These are phyloP conservation scores for Pimpla rufipes DNA, from an alignment of 2,888 invertebrate species.

Conservation along the genomic window DNA sequence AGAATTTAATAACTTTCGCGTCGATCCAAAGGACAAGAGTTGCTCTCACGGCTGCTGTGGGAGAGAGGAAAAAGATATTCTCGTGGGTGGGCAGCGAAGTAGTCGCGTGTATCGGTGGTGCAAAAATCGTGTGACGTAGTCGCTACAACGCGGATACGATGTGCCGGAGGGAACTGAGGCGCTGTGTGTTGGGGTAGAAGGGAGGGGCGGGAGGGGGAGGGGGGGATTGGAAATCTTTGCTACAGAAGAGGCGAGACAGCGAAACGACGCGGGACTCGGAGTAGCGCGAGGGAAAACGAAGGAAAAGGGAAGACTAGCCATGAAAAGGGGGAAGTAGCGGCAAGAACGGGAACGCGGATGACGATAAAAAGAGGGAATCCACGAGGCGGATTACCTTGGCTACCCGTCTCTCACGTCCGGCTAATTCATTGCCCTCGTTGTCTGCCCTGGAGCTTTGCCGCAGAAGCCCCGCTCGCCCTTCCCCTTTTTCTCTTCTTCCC, in stretches of 20 bases:
- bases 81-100: background rate
- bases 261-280: conserved; percentile 9
- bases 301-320: conserved; percentile 14
- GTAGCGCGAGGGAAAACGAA: conserved; percentile 6
- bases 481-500: conserved; percentile 30
- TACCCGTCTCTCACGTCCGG: conserved; percentile 71
- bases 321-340: conserved; percentile 52
- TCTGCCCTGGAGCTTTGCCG: conserved; percentile 60
- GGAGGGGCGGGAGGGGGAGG: background rate
- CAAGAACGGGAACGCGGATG: conserved; percentile 62
- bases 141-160: conserved; percentile 22
- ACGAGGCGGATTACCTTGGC: conserved; percentile 72
- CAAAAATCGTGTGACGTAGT: conserved; percentile 45
- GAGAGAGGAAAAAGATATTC: background rate
- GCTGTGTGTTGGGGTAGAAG: background rate
- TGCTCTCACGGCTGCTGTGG: background rate
- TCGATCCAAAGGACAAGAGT: conserved; percentile 30
- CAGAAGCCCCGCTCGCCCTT: conserved; percentile 40
- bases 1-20: conserved; percentile 41
- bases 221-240: conserved; percentile 47
- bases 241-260: conserved; percentile 41
- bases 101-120: conserved; percentile 4
- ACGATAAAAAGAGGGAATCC: conserved; percentile 65
- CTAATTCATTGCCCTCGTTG: conserved; percentile 73
- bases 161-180: conserved; percentile 12